Evolutionary conservation across 1,140 invertebrate species (phyloP).

Genomic region (Pseudomyrmex sp.): DNA sequence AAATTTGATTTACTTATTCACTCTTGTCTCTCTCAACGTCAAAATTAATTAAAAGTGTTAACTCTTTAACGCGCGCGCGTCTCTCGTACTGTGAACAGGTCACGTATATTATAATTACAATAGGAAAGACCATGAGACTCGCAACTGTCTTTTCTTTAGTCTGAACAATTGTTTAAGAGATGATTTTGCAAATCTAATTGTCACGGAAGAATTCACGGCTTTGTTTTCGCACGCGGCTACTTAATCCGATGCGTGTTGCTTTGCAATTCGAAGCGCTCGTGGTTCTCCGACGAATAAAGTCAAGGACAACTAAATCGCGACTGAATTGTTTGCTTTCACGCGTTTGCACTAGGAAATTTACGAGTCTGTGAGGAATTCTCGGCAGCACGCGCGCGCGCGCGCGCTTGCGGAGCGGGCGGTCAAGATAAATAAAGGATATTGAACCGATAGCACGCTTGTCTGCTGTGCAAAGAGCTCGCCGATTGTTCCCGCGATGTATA

Average conservation of each 20-base stretch:
- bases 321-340: slow-evolving; percentile 26
- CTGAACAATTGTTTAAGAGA: no score
- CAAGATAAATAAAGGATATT: slow-evolving; percentile 23
- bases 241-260: background rate
- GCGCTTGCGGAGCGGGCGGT: background rate
- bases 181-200: background rate
- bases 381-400: background rate
- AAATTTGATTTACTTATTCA: no score
- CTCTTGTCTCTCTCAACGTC: no score
- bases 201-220: slow-evolving; percentile 2
- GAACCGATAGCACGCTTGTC: slow-evolving; percentile 1
- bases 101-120: no score
- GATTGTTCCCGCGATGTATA: background rate
- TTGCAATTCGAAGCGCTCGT: slow-evolving; percentile 17
- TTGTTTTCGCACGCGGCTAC: background rate
- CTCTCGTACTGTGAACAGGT: no score
- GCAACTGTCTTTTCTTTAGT: no score
- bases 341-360: slow-evolving; percentile 53
- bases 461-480: background rate
- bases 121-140: no score
- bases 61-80: no score
- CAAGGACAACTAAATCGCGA: slow-evolving; percentile 47
- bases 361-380: slow-evolving; percentile 42
- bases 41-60: no score
- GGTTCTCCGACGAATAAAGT: slow-evolving; percentile 31